These are phyloP conservation scores for Ptychochromis oligacanthus DNA, from an alignment of 2,113 vertebrate species.

Conservation along the genomic window DNA sequence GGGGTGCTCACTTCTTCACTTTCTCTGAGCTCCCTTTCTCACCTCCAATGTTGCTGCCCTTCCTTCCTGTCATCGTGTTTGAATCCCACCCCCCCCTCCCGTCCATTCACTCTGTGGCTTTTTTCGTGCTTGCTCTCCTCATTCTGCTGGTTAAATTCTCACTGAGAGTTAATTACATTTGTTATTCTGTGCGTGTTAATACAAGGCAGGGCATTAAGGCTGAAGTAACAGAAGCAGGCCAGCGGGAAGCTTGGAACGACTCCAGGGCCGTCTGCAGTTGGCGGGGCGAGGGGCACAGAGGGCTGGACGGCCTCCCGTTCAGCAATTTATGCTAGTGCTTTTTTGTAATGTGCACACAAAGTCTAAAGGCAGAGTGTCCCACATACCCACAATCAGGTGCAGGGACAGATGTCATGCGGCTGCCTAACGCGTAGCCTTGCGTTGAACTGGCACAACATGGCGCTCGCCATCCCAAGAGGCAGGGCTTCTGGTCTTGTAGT, in stretches of 20 bases:
- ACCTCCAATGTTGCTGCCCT: neutral
- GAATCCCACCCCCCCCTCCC: neutral
- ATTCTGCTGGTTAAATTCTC: conserved; percentile 43
- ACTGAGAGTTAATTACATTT: conserved; percentile 61
- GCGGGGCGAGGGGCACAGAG: conserved; percentile 19
- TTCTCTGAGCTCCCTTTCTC: conserved; percentile 1
- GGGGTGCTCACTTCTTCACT: conserved; percentile 4
- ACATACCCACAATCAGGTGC: neutral
- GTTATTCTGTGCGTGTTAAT: conserved; percentile 63
- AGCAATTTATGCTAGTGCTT: neutral
- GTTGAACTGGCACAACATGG: conserved; percentile 11
- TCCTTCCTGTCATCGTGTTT: conserved; percentile 19
- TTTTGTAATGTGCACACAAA: neutral
- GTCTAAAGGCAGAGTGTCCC: neutral
- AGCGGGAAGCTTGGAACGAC: conserved; percentile 59
- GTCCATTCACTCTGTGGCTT: neutral
- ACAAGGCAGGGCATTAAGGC: conserved; percentile 50
- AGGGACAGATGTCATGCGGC: conserved; percentile 35
- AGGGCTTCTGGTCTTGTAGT: conserved; percentile 33
- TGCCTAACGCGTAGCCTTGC: neutral
- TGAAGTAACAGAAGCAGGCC: conserved; percentile 57
- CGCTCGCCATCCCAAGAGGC: conserved; percentile 36
- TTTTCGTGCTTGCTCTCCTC: neutral
- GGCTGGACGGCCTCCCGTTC: conserved; percentile 35
- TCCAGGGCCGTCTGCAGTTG: conserved; percentile 46